Evolutionary conservation across 1,140 invertebrate genomes (phyloP).

Genomic region (Drosophila pseudoananassae): DNA sequence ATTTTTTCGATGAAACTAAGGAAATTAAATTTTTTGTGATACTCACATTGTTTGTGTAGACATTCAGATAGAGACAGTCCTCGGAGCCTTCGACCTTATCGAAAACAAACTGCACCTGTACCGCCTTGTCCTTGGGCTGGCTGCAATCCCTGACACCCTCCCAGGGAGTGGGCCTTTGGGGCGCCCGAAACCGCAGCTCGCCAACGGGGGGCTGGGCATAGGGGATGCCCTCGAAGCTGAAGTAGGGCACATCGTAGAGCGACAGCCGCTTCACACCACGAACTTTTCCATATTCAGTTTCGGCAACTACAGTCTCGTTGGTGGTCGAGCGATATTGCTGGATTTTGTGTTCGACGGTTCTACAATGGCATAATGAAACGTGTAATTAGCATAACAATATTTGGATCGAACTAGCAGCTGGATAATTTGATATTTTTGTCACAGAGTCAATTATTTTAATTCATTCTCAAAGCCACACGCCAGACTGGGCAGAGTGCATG

Average conservation of each 20-base stretch:
- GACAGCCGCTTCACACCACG: conserved; percentile 70
- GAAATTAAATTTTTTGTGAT: conserved; percentile 2
- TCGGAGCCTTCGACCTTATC: conserved; percentile 85
- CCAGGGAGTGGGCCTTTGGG: conserved; percentile 83
- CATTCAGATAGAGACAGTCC: conserved; percentile 89
- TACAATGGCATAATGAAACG: conserved; percentile 37
- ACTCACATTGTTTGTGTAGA: conserved; percentile 88
- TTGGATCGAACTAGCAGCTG: conserved; percentile 9
- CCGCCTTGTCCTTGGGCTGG: conserved; percentile 82
- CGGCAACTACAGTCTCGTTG: conserved; percentile 68
- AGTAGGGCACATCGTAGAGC: conserved; percentile 74
- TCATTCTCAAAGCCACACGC: conserved; percentile 56
- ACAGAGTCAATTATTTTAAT: conserved; percentile 63
- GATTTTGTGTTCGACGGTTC: conserved; percentile 74
- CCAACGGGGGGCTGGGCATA: conserved; percentile 86
- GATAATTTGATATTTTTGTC: conserved; percentile 57
- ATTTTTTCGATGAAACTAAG: neutral
- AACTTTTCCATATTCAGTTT: conserved; percentile 75
- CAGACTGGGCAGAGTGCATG: conserved; percentile 40
- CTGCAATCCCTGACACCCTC: conserved; percentile 64
- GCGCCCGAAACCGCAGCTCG: conserved; percentile 85
- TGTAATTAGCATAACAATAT: conserved; percentile 55
- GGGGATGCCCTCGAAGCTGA: conserved; percentile 86
- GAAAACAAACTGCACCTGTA: conserved; percentile 73
- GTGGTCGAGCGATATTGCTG: conserved; percentile 75